Evolutionary conservation across 2,888 invertebrate genomes (phyloP).

Genomic region (Acanthosoma haemorrhoidale): DNA sequence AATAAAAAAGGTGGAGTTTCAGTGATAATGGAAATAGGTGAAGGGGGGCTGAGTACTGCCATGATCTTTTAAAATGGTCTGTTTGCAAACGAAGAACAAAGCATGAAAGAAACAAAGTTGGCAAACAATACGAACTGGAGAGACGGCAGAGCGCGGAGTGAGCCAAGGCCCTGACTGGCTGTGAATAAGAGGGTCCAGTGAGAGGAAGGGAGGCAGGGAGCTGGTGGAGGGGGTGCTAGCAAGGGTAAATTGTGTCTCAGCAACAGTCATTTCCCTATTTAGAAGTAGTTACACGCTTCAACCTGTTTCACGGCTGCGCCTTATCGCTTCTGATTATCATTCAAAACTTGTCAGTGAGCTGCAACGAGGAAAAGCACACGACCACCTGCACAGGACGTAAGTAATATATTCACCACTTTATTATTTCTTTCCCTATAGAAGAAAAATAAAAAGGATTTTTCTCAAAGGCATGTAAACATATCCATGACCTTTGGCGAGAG

Average conservation of each 20-base stretch:
- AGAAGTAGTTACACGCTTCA: not conserved
- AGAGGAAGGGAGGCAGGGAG: not conserved
- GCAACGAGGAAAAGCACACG: too few species aligned
- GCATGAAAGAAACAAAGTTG: not conserved
- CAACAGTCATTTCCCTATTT: constrained; percentile 7
- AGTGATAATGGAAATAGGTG: not conserved
- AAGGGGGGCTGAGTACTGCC: not conserved
- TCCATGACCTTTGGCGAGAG: too few species aligned
- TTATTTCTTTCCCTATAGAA: too few species aligned
- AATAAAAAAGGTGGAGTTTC: constrained; percentile 6
- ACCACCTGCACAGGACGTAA: too few species aligned
- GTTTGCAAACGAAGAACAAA: not conserved
- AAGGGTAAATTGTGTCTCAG: not conserved
- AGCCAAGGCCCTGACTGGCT: not conserved
- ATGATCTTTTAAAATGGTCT: not conserved
- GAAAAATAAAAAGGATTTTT: too few species aligned
- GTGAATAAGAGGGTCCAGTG: not conserved
- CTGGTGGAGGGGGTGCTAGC: not conserved
- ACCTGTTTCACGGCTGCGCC: not conserved
- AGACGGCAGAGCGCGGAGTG: not conserved
- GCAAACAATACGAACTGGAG: not conserved
- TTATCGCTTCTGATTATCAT: not conserved
- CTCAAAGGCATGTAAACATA: too few species aligned
- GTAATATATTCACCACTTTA: too few species aligned
- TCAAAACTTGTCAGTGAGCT: too few species aligned